phyloP scores from a whole-genome alignment of 2,113 vertebrate species.

The Centropristis striata region DNA sequence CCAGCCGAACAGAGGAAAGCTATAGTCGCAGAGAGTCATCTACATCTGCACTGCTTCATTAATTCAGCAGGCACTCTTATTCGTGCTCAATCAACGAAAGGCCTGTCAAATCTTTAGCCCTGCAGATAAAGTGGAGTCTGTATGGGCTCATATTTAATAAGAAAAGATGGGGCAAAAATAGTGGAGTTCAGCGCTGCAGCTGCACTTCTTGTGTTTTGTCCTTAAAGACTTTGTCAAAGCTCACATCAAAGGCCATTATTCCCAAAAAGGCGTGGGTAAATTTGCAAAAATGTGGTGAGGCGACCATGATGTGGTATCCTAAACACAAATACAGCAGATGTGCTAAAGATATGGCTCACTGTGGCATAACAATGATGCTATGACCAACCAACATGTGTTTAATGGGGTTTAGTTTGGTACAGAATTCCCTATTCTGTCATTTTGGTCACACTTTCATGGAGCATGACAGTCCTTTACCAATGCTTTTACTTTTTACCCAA shows the following conservation, averaged over 20 bases:
- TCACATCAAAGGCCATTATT: constrained; percentile 38
- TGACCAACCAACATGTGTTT: background rate
- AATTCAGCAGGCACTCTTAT: constrained; percentile 73
- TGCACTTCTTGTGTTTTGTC: background rate
- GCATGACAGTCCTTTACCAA: background rate
- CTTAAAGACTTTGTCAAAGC: constrained; percentile 11
- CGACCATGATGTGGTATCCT: constrained; percentile 11
- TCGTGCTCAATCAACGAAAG: constrained; percentile 61
- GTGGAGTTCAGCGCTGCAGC: background rate
- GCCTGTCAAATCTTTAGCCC: constrained; percentile 55
- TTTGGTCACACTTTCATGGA: background rate
- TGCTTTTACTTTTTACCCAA: background rate
- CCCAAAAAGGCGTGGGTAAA: background rate
- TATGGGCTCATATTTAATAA: constrained; percentile 32
- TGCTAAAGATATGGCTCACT: background rate
- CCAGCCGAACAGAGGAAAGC: constrained; percentile 72
- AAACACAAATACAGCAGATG: constrained; percentile 18
- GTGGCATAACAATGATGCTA: background rate
- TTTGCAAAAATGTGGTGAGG: constrained; percentile 31
- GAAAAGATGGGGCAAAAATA: constrained; percentile 24
- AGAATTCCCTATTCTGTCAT: background rate
- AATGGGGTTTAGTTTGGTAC: background rate
- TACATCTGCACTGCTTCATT: constrained; percentile 76
- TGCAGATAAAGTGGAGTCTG: constrained; percentile 49
- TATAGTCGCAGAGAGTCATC: constrained; percentile 68